Evolutionary conservation across 2,113 vertebrate species (phyloP).

Genomic region (Oryzias melastigma): DNA sequence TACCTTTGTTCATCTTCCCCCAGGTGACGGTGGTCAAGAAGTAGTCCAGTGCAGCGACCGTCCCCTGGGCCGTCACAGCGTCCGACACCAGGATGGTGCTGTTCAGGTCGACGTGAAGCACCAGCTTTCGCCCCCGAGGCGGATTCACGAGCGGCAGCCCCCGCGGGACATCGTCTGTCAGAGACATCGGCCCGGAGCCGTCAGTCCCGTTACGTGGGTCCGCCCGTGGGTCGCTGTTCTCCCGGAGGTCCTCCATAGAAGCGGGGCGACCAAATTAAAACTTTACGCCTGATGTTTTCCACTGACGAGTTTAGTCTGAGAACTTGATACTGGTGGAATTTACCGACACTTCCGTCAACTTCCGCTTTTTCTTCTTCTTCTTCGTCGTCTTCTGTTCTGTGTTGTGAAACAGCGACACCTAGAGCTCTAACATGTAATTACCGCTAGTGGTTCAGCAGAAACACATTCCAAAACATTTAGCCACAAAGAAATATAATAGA

Average conservation of each 20-base stretch:
- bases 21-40: conserved; percentile 83
- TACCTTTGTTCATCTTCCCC: conserved; percentile 27
- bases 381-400: no score
- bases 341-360: no score
- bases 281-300: neutral
- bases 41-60: conserved; percentile 77
- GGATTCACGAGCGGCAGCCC: neutral
- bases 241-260: conserved; percentile 33
- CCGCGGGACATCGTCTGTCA: conserved; percentile 8
- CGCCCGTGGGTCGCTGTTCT: neutral
- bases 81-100: conserved; percentile 86
- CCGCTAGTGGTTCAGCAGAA: no score
- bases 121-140: conserved; percentile 61
- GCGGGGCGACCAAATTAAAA: no score
- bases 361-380: no score
- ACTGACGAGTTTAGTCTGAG: neutral
- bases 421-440: no score
- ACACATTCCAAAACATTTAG: no score
- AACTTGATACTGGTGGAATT: no score
- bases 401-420: no score
- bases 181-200: neutral
- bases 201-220: conserved; percentile 8
- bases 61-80: conserved; percentile 77
- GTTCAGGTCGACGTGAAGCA: conserved; percentile 87
- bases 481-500: no score